phyloP scores from a whole-genome alignment of 2,888 invertebrate species.

The Tanytarsus gracilentus region DNA sequence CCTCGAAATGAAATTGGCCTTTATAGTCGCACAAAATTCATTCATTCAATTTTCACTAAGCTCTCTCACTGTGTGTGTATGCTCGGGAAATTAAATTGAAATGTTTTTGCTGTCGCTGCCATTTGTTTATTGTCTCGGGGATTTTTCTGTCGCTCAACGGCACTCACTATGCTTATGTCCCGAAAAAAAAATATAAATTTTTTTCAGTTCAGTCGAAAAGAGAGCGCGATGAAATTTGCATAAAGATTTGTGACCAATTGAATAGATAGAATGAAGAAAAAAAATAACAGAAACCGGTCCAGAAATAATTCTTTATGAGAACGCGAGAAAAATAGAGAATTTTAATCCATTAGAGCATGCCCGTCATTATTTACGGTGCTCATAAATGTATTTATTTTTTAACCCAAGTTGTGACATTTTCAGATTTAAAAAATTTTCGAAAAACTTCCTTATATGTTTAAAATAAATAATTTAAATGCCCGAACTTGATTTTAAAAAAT shows the following conservation, averaged over 20 bases:
- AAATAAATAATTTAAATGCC: no score
- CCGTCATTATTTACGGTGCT: conserved; percentile 13
- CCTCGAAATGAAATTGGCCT: not conserved
- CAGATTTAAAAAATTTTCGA: not conserved
- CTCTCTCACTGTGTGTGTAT: no score
- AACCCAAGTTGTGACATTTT: no score
- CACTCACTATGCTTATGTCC: no score
- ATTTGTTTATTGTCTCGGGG: conserved; percentile 9
- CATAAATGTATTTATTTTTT: conserved; percentile 7
- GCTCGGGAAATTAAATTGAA: conserved; percentile 15
- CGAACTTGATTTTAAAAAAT: no score
- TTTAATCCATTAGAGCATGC: conserved; percentile 14
- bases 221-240: conserved; percentile 15
- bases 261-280: not conserved
- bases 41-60: conserved; percentile 2
- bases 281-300: not conserved
- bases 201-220: not conserved
- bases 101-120: conserved; percentile 12
- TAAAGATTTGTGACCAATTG: conserved; percentile 22
- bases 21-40: not conserved
- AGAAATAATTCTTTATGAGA: not conserved
- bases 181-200: not conserved
- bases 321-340: not conserved
- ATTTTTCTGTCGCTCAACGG: conserved; percentile 7
- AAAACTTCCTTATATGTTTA: no score